phyloP scores from a whole-genome alignment of 35 echinoderm and acorn worm species.

The Anneissia japonica region DNA sequence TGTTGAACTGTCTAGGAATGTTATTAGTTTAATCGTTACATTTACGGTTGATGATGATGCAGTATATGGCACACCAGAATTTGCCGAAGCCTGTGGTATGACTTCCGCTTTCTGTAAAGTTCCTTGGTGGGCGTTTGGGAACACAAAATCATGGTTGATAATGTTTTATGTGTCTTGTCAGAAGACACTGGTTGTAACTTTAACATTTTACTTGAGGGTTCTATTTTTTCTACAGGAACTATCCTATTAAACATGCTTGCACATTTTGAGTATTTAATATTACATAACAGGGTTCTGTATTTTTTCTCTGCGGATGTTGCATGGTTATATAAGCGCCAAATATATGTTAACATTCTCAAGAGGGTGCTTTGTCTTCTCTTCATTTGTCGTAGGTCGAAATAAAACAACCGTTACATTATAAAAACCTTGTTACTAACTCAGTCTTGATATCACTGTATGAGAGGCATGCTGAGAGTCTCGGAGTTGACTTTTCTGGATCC shows the following conservation, averaged over 20 bases:
- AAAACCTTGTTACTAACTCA: conserved; percentile 53
- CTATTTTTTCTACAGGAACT: no score
- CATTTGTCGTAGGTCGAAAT: background rate
- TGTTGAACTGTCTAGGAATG: background rate
- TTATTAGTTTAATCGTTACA: background rate
- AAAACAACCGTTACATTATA: conserved; percentile 22
- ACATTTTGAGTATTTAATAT: no score
- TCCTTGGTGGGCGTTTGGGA: background rate
- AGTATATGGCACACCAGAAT: background rate
- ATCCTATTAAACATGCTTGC: no score
- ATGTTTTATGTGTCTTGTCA: no score
- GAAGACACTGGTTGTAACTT: no score
- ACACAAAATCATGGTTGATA: background rate
- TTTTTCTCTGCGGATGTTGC: no score
- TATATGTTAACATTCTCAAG: no score
- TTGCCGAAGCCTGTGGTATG: background rate
- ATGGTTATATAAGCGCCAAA: no score
- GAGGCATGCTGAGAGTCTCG: conserved; percentile 32
- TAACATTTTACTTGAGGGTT: no score
- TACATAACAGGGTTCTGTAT: no score
- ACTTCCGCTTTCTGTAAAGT: background rate
- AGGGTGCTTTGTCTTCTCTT: background rate
- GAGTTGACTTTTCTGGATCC: conserved; percentile 23
- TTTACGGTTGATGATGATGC: background rate
- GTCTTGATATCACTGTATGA: conserved; percentile 39